Percentiles rank a stretch among this genome's conserved stretches.
These are phyloP conservation scores for Babylonia areolata DNA, from an alignment of 1,140 invertebrate genomes.

Conservation along the genomic window DNA sequence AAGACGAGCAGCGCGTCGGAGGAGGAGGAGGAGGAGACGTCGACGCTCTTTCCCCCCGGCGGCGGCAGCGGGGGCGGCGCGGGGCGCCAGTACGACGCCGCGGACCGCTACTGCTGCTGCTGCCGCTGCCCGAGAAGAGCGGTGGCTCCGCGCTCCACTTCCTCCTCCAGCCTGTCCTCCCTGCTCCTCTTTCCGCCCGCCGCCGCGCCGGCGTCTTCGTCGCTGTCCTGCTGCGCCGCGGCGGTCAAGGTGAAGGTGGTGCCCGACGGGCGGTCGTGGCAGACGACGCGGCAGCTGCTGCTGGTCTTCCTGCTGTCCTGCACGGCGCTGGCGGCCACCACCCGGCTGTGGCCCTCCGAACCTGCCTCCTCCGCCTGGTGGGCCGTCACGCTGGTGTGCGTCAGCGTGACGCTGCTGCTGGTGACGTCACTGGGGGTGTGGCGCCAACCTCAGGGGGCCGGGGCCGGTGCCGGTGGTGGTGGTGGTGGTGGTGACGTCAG, in stretches of 20 bases:
- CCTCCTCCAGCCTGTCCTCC: neutral
- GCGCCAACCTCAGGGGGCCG: constrained; percentile 70
- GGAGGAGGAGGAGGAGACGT: neutral
- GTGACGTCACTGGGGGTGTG: constrained; percentile 56
- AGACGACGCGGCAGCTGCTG: constrained; percentile 51
- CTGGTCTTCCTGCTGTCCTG: constrained; percentile 56
- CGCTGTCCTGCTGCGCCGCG: constrained; percentile 49
- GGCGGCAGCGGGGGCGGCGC: neutral
- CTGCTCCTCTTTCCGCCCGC: no score
- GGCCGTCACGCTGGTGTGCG: constrained; percentile 57
- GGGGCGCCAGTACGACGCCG: no score
- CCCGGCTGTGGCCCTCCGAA: constrained; percentile 34
- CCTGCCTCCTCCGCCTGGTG: constrained; percentile 70
- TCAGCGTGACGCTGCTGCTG: constrained; percentile 56
- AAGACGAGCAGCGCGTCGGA: constrained; percentile 9
- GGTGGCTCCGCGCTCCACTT: no score
- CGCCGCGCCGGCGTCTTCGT: no score
- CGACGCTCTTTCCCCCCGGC: neutral
- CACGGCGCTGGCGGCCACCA: constrained; percentile 36
- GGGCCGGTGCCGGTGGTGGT: constrained; percentile 68
- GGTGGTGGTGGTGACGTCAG: constrained; percentile 63
- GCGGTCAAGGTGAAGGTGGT: no score
- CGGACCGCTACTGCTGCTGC: neutral
- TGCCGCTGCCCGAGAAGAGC: neutral
- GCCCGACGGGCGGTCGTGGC: constrained; percentile 57